Evolutionary conservation across 1,140 invertebrate genomes (phyloP).

Genomic region (Panagrolaimus sp.): DNA sequence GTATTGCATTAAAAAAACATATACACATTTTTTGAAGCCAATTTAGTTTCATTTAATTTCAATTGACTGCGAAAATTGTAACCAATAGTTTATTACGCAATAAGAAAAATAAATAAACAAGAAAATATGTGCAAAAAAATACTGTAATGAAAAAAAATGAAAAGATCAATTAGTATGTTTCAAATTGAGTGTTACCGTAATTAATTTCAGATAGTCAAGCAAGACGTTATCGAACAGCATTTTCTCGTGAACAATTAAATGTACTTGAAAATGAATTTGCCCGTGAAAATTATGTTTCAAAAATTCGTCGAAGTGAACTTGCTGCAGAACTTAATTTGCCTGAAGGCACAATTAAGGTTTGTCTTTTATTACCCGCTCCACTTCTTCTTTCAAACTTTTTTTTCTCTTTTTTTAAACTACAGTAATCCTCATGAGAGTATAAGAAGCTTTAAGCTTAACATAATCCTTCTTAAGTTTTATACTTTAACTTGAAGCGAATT

Average conservation of each 20-base stretch:
- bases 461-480: conserved; percentile 11
- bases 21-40: too few relatives aligned
- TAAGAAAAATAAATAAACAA: too few relatives aligned
- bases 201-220: conserved; percentile 60
- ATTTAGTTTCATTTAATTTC: too few relatives aligned
- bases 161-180: too few relatives aligned
- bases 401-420: not conserved
- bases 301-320: conserved; percentile 87
- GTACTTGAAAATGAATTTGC: conserved; percentile 93
- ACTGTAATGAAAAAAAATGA: too few relatives aligned
- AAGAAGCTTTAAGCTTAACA: conserved; percentile 9
- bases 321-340: conserved; percentile 84
- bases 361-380: conserved; percentile 14
- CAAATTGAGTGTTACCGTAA: not conserved
- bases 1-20: too few relatives aligned
- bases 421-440: conserved; percentile 4
- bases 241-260: conserved; percentile 85
- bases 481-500: conserved; percentile 18
- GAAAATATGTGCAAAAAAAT: too few relatives aligned
- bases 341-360: conserved; percentile 94
- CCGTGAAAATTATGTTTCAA: conserved; percentile 93
- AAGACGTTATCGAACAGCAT: conserved; percentile 89
- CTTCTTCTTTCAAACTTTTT: conserved; percentile 7
- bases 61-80: too few relatives aligned
- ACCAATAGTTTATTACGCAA: too few relatives aligned